phyloP scores from a whole-genome alignment of 2,113 vertebrate species.

The Struthidea cinerea region DNA sequence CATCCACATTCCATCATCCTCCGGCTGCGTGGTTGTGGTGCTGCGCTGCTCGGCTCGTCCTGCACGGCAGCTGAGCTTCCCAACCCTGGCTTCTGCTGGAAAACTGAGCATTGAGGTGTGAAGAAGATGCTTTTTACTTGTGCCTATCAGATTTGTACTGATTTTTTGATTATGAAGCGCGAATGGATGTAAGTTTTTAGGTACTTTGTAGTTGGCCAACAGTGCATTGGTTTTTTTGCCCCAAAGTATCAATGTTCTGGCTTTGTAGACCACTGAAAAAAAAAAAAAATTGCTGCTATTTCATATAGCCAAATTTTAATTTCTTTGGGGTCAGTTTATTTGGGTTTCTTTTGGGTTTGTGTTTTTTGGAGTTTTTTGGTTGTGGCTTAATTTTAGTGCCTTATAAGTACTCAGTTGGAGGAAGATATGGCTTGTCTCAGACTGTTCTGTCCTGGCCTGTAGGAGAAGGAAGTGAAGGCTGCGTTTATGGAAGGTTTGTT shows the following conservation, averaged over 20 bases:
- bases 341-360: neutral
- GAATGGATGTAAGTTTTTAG: constrained; percentile 1
- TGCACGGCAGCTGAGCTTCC: neutral
- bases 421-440: neutral
- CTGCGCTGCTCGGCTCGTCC: neutral
- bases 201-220: neutral
- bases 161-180: neutral
- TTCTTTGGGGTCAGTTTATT: neutral
- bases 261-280: neutral
- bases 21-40: accelerated
- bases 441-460: neutral
- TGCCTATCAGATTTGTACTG: constrained; percentile 38
- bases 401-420: constrained; percentile 46
- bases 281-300: constrained; percentile 25
- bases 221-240: neutral
- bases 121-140: constrained; percentile 52
- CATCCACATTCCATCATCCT: neutral
- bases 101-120: neutral
- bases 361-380: neutral
- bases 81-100: neutral
- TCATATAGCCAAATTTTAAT: neutral
- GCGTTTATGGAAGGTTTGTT: neutral
- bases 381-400: constrained; percentile 65
- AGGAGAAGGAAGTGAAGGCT: neutral
- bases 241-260: neutral